Conservation (phyloP, 2,888 invertebrate genomes). For the Limnephilus lunatus region DNA sequence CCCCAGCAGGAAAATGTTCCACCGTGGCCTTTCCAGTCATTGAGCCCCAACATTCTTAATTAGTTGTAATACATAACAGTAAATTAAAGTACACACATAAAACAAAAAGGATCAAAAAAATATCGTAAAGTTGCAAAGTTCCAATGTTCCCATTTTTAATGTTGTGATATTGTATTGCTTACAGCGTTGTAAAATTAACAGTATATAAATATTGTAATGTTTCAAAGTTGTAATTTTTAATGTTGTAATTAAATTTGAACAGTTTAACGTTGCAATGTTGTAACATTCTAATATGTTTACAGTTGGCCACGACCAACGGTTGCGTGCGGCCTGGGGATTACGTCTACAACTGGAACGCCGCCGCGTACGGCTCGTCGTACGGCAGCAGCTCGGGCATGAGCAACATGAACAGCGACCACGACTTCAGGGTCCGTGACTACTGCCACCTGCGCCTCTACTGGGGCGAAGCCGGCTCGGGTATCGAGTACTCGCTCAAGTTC, state of each 20-base stretch:
- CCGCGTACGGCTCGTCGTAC: constrained; percentile 20
- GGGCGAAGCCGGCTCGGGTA: constrained; percentile 83
- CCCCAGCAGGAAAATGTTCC: no score
- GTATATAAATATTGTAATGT: no score
- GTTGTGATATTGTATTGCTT: no score
- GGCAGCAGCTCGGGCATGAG: neutral
- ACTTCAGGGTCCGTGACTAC: constrained; percentile 70
- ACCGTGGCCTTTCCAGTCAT: no score
- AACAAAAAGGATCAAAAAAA: no score
- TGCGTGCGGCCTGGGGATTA: constrained; percentile 64
- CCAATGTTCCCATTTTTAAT: no score
- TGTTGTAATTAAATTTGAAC: no score
- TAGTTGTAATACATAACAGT: no score
- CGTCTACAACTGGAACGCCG: constrained; percentile 58
- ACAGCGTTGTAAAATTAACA: no score
- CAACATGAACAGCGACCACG: constrained; percentile 25
- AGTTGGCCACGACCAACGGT: constrained; percentile 54
- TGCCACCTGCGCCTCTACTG: constrained; percentile 79
- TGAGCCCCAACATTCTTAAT: no score
- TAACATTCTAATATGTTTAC: neutral
- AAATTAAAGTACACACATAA: no score
- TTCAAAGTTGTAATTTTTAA: neutral
- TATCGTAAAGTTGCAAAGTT: no score
- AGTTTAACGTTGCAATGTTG: neutral
- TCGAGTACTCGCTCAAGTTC: constrained; percentile 81